Conservation (phyloP, 1,140 invertebrate genomes). For the Globodera ellingtonae region DNA sequence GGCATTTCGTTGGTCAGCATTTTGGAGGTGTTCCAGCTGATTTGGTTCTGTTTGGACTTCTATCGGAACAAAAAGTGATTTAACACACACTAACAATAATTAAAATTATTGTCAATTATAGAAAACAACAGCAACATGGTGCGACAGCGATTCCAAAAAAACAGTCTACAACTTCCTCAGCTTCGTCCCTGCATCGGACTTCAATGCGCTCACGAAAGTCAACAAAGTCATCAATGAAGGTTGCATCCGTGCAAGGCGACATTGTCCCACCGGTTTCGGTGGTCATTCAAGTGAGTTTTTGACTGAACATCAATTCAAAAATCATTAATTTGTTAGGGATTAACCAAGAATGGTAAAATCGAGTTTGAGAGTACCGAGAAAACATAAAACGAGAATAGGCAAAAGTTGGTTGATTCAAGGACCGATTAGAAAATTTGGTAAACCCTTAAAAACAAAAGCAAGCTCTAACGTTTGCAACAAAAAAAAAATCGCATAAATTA, state of each 20-base stretch:
- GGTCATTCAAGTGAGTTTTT: conserved; percentile 11
- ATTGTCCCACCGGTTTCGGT: conserved; percentile 19
- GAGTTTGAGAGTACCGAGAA: too few species aligned
- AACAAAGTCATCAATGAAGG: conserved; percentile 21
- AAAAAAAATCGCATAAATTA: too few species aligned
- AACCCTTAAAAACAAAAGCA: too few species aligned
- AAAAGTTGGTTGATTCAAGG: too few species aligned
- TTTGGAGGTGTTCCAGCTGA: conserved; percentile 56
- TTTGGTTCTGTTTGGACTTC: conserved; percentile 42
- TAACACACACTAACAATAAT: background rate
- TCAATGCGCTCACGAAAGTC: conserved; percentile 13
- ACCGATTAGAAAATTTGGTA: too few species aligned
- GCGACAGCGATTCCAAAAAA: conserved; percentile 8
- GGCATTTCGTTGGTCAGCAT: conserved; percentile 63
- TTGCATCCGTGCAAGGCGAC: conserved; percentile 6
- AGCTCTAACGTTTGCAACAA: too few species aligned
- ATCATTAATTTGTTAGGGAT: too few species aligned
- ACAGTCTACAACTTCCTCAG: background rate
- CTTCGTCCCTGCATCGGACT: background rate
- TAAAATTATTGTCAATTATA: background rate
- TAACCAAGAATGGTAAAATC: too few species aligned
- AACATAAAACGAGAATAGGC: too few species aligned
- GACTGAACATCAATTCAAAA: conserved; percentile 3
- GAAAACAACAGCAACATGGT: conserved; percentile 26
- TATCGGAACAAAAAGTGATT: conserved; percentile 30